Evolutionary conservation across 1,140 invertebrate species (phyloP), one percentile per base, ranked within the genome.

Genomic region (Bombus polaris): DNA sequence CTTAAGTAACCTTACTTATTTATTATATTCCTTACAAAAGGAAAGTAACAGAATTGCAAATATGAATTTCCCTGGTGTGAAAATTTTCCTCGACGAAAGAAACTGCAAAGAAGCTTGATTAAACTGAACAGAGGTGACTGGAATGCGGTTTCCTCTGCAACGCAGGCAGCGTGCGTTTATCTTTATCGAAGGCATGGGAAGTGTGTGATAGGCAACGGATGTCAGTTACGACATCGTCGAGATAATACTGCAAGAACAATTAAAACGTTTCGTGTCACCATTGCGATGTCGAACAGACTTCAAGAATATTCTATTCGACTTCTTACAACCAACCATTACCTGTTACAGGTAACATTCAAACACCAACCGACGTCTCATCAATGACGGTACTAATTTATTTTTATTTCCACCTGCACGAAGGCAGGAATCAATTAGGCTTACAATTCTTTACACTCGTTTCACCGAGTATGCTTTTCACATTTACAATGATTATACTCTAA

Each of bases 101-200:
- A 44, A 73, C 25, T 5, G 10, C 22, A 25, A 53, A 53, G 4
- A 75, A 13, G 12, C 13, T 35, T 1, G 73, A 75, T 25, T 25
- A 47, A 22, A 32, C 9, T 35, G 28, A 53, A 8, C 10, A n/a
- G 71, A 73, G 71, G n/a, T 35, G 44, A 53, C n/a, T 35, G 73
- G 73, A 75, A 75, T 75, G 73, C 44, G 73, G 73, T 75, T 75
- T 75, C 44, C 32, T 32, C 44, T 25, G 73, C 15, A 35, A 53
- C 32, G 47, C n/a, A 35, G 42, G 10, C 73, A 32, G 28, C 32
- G 9, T 10, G 22, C 57, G 47, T 53, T 66, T 78, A 66, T 75
- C 66, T 90, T 87, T 88, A 81, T 90, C 85, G 53, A 25, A 37
- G 28, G 74, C 80, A 79, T 68, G 77, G 77, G 77, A 79, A 79